Percentiles rank a stretch among this genome's conserved stretches.
Evolutionary conservation across 2,888 invertebrate genomes (phyloP).

Genomic region (Tetrapedia diversipes): DNA sequence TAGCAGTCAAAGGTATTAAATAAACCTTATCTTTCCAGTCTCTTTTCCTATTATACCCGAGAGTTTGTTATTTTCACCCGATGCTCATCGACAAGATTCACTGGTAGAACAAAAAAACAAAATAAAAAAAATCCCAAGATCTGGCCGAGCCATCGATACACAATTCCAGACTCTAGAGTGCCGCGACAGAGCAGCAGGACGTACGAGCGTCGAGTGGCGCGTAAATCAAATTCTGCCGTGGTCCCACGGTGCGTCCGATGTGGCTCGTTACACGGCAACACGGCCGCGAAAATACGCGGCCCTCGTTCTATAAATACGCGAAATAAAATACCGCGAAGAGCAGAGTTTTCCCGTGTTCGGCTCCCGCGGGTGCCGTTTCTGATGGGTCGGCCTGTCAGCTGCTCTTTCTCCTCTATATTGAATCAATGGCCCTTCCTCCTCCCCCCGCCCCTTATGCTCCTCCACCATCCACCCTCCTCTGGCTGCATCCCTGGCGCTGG

Average conservation of each 20-base stretch:
- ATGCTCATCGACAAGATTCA: too few relatives aligned
- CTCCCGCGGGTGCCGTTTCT: conserved; percentile 77
- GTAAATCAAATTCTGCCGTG: conserved; percentile 80
- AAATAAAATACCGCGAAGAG: conserved; percentile 75
- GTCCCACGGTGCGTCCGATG: conserved; percentile 72
- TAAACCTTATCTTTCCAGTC: too few relatives aligned
- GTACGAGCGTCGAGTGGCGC: conserved; percentile 79
- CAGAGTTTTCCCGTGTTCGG: conserved; percentile 39
- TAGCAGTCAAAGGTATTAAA: too few relatives aligned
- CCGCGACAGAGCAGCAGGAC: conserved; percentile 57
- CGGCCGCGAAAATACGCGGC: conserved; percentile 52
- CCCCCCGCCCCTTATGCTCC: too few relatives aligned
- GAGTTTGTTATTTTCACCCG: too few relatives aligned
- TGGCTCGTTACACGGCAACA: conserved; percentile 33
- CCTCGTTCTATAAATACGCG: conserved; percentile 73
- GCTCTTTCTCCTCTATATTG: conserved; percentile 69
- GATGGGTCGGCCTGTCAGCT: conserved; percentile 60
- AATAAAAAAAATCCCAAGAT: conserved; percentile 8
- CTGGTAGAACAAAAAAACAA: too few relatives aligned
- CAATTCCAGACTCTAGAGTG: conserved; percentile 8
- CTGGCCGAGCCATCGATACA: conserved; percentile 17
- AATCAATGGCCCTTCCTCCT: conserved; percentile 69
- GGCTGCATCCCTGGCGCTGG: neutral
- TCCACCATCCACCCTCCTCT: neutral
- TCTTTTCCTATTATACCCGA: too few relatives aligned